phyloP scores from a whole-genome alignment of 2,888 invertebrate species.

The Stenodera caucasica region DNA sequence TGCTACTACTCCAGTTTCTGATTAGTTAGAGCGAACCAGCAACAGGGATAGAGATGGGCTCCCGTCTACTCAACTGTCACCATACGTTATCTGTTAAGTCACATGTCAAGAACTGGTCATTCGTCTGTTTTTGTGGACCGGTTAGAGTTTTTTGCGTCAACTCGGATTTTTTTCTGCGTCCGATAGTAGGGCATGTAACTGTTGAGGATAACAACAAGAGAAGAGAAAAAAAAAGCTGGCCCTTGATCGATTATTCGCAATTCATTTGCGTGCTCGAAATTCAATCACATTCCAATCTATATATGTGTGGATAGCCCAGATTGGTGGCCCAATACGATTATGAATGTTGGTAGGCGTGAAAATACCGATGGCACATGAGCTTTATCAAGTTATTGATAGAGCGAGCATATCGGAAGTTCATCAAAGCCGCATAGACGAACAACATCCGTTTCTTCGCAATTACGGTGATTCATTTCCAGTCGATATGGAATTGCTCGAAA shows the following conservation, averaged over 20 bases:
- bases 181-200: too few species aligned
- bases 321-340: conserved; percentile 45
- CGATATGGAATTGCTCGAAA: conserved; percentile 21
- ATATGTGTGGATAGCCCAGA: conserved; percentile 10
- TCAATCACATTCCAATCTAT: conserved; percentile 16
- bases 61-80: neutral
- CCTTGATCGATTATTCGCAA: neutral
- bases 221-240: neutral
- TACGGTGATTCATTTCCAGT: conserved; percentile 45
- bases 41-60: neutral
- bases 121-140: neutral
- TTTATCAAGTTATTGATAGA: conserved; percentile 34
- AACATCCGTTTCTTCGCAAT: conserved; percentile 42
- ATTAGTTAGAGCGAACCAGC: neutral
- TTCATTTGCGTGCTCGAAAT: conserved; percentile 18
- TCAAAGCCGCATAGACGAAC: conserved; percentile 49
- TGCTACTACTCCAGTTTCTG: neutral
- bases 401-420: conserved; percentile 52
- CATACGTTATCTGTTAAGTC: neutral
- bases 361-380: conserved; percentile 38
- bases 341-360: conserved; percentile 28
- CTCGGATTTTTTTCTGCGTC: neutral
- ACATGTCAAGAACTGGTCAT: neutral
- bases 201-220: too few species aligned
- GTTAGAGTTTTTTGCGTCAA: neutral